Conservation (phyloP, 2,888 invertebrate species). For the Lithosia quadra region DNA sequence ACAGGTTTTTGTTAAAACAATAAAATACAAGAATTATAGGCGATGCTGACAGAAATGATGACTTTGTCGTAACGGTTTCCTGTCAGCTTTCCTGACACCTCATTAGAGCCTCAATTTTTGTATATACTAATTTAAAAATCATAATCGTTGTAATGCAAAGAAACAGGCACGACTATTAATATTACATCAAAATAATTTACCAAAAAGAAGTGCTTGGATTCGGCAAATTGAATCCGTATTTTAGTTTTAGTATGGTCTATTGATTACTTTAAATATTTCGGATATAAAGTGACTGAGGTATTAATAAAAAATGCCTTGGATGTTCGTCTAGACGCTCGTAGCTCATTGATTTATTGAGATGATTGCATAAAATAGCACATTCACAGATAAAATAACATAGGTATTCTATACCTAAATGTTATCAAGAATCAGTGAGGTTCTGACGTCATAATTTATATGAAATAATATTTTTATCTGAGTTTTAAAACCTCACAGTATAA, state of each 20-base stretch:
- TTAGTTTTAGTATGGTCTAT: constrained; percentile 33
- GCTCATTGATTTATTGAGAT: constrained; percentile 42
- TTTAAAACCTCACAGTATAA: not conserved
- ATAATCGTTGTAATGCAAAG: constrained; percentile 35
- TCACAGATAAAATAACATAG: not conserved
- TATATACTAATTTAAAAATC: constrained; percentile 50
- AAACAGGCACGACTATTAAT: constrained; percentile 22
- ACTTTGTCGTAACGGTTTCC: constrained; percentile 53
- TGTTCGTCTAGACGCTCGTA: constrained; percentile 29
- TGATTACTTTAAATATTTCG: constrained; percentile 42
- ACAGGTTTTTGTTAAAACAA: constrained; percentile 51
- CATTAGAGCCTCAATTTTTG: constrained; percentile 40
- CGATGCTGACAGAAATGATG: constrained; percentile 50
- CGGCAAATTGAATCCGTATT: constrained; percentile 37
- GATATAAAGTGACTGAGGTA: constrained; percentile 28
- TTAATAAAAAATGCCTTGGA: constrained; percentile 31
- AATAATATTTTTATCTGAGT: not conserved
- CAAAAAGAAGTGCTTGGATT: constrained; percentile 20
- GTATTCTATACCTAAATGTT: constrained; percentile 18
- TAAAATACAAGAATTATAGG: constrained; percentile 57
- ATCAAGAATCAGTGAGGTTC: constrained; percentile 30
- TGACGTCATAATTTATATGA: constrained; percentile 4
- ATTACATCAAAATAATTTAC: constrained; percentile 20
- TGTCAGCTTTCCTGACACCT: constrained; percentile 50
- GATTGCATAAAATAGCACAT: constrained; percentile 25